Base-by-base conservation (phyloP, 2,888 invertebrate genomes). In the Aromia moschata region DNA sequence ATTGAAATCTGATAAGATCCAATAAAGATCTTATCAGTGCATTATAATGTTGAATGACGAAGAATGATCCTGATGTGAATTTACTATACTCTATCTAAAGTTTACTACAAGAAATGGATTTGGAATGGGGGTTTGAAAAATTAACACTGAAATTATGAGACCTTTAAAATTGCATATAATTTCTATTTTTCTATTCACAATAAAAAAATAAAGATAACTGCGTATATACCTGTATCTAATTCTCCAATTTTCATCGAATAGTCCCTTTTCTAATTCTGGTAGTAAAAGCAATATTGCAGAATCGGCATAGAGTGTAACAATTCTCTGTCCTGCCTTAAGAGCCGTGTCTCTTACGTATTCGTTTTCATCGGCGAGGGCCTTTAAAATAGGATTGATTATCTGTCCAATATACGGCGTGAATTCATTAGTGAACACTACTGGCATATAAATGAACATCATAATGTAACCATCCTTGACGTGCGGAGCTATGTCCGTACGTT, bases 381-480 rank as follows among this genome's bases (percentile, higher is more conserved):
- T 94, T 25, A 99, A 84, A 68, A 99, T 97, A 1, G 98, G 96
- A 79, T 94, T 97, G 74, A 99, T 95, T 72, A 99, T 98, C 79
- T 94, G 94, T 0, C 97, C 80, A 38, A 81, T 81, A 82, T 98
- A 99, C 0, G 93, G 94, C 1, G 93, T 91, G 82, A 99, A 99
- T 77, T 96, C 94, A 65, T 91, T 89, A 3, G 94, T 95, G 83
- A 99, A 98, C 9, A 97, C 96, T 60, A 92, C 91, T 1, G 99
- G 99, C 90, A 99, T 93, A 83, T 98, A 99, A 76, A 99, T 98
- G 81, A 98, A 99, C 95, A 99, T 96, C 96, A 99, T 97, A 63
- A 99, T 97, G 83, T 99, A 99, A 38, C 99, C 99, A 83, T 99
- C 99, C 76, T 98, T 94, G 1, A 99, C 98, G 81, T 97, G 96